These are phyloP conservation scores for Benitochromis conjunctus DNA, from an alignment of 2,113 vertebrate genomes.

Conservation along the genomic window DNA sequence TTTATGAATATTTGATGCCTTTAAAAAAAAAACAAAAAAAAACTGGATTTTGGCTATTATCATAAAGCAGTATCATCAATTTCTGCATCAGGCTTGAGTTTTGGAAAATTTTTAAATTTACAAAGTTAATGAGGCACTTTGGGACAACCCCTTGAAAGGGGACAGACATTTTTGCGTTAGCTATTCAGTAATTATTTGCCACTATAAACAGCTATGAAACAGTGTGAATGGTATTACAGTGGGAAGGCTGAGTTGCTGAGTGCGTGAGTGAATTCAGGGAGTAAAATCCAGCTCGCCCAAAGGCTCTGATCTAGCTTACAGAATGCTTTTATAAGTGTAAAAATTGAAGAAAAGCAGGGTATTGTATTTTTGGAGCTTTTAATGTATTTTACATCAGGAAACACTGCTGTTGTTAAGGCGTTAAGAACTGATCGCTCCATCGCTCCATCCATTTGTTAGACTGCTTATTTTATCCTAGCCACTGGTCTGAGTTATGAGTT, in stretches of 20 bases:
- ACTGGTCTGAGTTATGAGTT: background rate
- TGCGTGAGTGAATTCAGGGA: background rate
- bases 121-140: background rate
- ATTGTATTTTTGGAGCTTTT: background rate
- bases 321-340: background rate
- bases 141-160: background rate
- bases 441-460: background rate
- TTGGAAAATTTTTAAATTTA: background rate
- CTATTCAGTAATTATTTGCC: background rate
- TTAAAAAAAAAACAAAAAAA: no score
- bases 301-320: background rate
- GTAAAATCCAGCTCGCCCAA: background rate
- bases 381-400: background rate
- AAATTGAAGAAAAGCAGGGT: background rate
- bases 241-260: background rate
- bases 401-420: background rate
- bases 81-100: background rate
- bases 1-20: slow-evolving; percentile 19
- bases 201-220: background rate
- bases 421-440: background rate
- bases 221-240: background rate
- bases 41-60: background rate
- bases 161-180: background rate
- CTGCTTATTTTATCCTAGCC: background rate
- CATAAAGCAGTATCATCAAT: background rate